Base-by-base conservation (phyloP, 2,888 invertebrate species). In the Nomada ruficornis region DNA sequence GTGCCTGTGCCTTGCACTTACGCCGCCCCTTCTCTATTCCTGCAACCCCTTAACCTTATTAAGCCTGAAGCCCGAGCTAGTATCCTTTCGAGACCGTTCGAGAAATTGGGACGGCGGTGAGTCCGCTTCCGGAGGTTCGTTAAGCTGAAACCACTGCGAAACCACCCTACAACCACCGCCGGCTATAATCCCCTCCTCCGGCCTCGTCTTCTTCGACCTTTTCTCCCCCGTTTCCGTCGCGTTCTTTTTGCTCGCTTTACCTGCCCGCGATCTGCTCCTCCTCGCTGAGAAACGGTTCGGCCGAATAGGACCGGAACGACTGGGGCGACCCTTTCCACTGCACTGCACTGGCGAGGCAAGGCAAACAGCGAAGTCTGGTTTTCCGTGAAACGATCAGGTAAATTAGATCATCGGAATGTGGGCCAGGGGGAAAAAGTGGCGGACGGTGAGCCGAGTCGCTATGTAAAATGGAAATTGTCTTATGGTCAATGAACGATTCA, bases 81-180 rank as follows among this genome's bases (percentile, higher is more conserved):
- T 86, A 88, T 89, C 88, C 88, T 88, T 87, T 89, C 85, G 88
- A 87, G 88, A 89, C 89, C 89, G 87, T 89, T 91, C 87, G 89
- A 88, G 89, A 91, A 90, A 91, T 91, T 90, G 91, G 89, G 88
- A 84, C 87, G 89, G 80, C 26, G 89, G 87, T 83, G 88, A 88
- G 83, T 84, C 80, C 86, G 90, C 86, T 88, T 88, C 88, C 86
- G 88, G 87, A 71, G 78, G 86, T 90, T 90, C 90, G 89, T 90
- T 90, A 89, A 90, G 87, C 81, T 83, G 88, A 86, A 87, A 83
- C 86, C 87, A 86, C 85, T 79, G 80, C 82, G 82, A 89, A 89
- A 88, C 89, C 88, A 84, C 82, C 84, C 84, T 86, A 86, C 87
- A 83, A 86, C 79, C 82, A 74, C 80, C 74, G 80, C 63, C 80